phyloP scores from a whole-genome alignment of 2,888 invertebrate species.

The Drosophila paranaensis region DNA sequence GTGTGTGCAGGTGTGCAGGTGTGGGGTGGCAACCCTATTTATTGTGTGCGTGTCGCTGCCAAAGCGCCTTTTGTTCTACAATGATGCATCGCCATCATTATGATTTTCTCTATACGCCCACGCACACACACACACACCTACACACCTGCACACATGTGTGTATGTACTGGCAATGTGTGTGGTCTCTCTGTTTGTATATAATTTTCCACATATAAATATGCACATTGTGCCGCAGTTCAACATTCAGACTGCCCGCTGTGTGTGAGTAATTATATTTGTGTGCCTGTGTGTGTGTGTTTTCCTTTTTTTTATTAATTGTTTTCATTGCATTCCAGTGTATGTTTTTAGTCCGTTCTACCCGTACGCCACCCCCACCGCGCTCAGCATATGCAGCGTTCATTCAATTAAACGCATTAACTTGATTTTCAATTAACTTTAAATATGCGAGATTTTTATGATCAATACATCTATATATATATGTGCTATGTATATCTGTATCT shows the following conservation, averaged over 20 bases:
- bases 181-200: constrained; percentile 73
- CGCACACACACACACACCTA: neutral
- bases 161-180: constrained; percentile 11
- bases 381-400: constrained; percentile 64
- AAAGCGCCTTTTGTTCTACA: constrained; percentile 68
- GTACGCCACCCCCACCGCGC: neutral
- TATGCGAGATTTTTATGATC: constrained; percentile 43
- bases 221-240: constrained; percentile 57
- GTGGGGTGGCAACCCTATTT: constrained; percentile 32
- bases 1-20: neutral
- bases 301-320: constrained; percentile 53
- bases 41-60: constrained; percentile 77
- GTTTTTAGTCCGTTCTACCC: constrained; percentile 58
- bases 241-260: constrained; percentile 53
- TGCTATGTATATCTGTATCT: constrained; percentile 17
- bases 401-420: constrained; percentile 80
- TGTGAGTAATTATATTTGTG: constrained; percentile 65
- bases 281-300: constrained; percentile 18
- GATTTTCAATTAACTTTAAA: constrained; percentile 81
- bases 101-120: constrained; percentile 63
- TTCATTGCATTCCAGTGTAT: constrained; percentile 69
- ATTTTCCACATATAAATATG: constrained; percentile 78
- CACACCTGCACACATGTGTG: constrained; percentile 5
- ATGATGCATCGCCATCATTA: constrained; percentile 80
- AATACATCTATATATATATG: constrained; percentile 27